A percentile compares a stretch with the other conserved stretches of the same genome.
These are phyloP conservation scores for Centrocercus urophasianus DNA, from an alignment of 2,113 vertebrate species.

Conservation along the genomic window DNA sequence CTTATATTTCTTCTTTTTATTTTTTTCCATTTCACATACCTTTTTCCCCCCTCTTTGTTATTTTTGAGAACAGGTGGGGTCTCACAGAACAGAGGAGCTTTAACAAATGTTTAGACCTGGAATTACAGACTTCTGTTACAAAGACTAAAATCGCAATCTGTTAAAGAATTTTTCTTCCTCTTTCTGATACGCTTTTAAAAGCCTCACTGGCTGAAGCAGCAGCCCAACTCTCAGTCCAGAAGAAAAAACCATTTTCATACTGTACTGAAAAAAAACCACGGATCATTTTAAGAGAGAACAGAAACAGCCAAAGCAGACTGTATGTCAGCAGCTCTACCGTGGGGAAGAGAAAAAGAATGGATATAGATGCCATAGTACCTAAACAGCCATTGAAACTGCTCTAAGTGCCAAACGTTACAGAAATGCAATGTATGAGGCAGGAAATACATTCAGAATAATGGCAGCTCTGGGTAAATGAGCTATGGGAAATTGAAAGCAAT, in stretches of 20 bases:
- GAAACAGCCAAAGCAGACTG: slow-evolving; percentile 2
- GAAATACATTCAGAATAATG: slow-evolving; percentile 54
- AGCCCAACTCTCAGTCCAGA: not conserved
- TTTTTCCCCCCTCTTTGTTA: not conserved
- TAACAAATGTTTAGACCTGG: slow-evolving; percentile 4
- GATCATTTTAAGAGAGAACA: not conserved
- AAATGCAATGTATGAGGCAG: not conserved
- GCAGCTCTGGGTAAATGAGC: not conserved
- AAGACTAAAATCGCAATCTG: slow-evolving; percentile 20
- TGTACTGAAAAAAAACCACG: not conserved
- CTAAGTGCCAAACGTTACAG: slow-evolving; percentile 4
- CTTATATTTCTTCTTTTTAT: not conserved
- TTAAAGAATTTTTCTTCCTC: not conserved
- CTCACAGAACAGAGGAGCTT: slow-evolving; percentile 13
- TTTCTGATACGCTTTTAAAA: not conserved
- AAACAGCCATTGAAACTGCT: not conserved
- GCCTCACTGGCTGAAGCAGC: slow-evolving; percentile 38
- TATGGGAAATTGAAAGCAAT: not conserved
- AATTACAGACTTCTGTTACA: not conserved
- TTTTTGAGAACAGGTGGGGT: not conserved
- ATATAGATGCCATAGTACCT: not conserved
- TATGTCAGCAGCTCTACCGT: not conserved
- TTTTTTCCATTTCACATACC: not conserved
- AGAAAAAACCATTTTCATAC: not conserved
- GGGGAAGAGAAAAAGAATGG: not conserved